phyloP scores from a whole-genome alignment of 2,888 invertebrate species.

The Bembecia ichneumoniformis region DNA sequence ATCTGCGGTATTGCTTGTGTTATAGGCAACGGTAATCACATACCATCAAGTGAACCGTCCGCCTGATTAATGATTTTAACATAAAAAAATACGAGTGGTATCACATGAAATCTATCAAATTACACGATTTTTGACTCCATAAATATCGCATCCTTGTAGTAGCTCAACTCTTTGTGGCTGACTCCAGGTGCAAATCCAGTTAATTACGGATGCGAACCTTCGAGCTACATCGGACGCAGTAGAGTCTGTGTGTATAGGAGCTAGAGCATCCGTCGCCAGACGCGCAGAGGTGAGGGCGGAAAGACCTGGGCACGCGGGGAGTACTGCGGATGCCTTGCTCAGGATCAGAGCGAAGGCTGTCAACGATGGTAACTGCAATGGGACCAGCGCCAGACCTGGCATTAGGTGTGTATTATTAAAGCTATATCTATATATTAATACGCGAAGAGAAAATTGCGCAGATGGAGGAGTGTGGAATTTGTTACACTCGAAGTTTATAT shows the following conservation, averaged over 20 bases:
- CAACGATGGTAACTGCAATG: conserved; percentile 23
- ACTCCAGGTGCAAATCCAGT: conserved; percentile 41
- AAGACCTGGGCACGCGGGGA: conserved; percentile 18
- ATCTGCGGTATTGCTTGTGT: too few relatives aligned
- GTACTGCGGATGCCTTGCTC: conserved; percentile 21
- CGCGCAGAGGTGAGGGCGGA: conserved; percentile 26
- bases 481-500: neutral
- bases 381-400: conserved; percentile 16
- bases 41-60: too few relatives aligned
- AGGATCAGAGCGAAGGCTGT: conserved; percentile 21
- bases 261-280: conserved; percentile 32
- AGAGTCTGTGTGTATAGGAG: conserved; percentile 30
- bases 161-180: too few relatives aligned
- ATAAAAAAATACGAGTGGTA: too few relatives aligned
- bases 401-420: conserved; percentile 15
- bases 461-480: neutral
- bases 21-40: too few relatives aligned
- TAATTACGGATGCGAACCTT: conserved; percentile 74
- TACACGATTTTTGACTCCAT: too few relatives aligned
- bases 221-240: conserved; percentile 19
- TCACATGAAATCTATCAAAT: too few relatives aligned
- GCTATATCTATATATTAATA: neutral
- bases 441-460: neutral
- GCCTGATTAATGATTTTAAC: too few relatives aligned
- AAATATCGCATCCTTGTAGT: too few relatives aligned